These are phyloP conservation scores for Dexiosoma caninum DNA, from an alignment of 2,888 invertebrate species.

Conservation along the genomic window DNA sequence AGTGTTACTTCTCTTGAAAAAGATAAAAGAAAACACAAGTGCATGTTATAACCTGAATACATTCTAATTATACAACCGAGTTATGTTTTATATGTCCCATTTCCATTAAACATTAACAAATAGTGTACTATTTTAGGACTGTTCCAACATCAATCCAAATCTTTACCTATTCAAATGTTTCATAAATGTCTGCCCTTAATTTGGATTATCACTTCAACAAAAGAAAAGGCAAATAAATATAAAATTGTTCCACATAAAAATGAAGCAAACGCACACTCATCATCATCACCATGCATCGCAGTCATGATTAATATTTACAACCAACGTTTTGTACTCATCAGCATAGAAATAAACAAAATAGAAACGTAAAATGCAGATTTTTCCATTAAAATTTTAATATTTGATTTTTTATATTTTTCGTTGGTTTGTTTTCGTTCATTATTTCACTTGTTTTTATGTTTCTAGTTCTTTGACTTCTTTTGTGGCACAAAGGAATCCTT, in stretches of 20 bases:
- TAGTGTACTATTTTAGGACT: no score
- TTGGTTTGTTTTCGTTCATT: slow-evolving; percentile 11
- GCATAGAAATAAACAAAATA: not conserved
- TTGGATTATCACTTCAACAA: slow-evolving; percentile 10
- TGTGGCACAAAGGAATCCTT: slow-evolving; percentile 44
- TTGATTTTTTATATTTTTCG: slow-evolving; percentile 6
- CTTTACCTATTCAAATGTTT: slow-evolving; percentile 1
- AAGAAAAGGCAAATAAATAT: not conserved
- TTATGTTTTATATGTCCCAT: no score
- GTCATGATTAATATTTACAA: not conserved
- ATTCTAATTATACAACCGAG: no score
- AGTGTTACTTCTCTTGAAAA: no score
- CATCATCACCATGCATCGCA: not conserved
- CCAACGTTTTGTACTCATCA: not conserved
- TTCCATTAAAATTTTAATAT: slow-evolving; percentile 27
- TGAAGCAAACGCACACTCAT: not conserved
- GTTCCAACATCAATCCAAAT: not conserved
- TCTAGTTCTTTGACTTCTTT: slow-evolving; percentile 38
- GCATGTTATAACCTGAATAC: no score
- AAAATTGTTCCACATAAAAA: not conserved
- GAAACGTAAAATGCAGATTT: slow-evolving; percentile 3
- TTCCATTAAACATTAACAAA: no score
- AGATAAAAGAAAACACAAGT: no score
- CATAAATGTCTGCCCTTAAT: slow-evolving; percentile 39
- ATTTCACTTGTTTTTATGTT: slow-evolving; percentile 4